phyloP scores from a whole-genome alignment of 2,113 vertebrate species.

The Ophthalmolycus amberensis region DNA sequence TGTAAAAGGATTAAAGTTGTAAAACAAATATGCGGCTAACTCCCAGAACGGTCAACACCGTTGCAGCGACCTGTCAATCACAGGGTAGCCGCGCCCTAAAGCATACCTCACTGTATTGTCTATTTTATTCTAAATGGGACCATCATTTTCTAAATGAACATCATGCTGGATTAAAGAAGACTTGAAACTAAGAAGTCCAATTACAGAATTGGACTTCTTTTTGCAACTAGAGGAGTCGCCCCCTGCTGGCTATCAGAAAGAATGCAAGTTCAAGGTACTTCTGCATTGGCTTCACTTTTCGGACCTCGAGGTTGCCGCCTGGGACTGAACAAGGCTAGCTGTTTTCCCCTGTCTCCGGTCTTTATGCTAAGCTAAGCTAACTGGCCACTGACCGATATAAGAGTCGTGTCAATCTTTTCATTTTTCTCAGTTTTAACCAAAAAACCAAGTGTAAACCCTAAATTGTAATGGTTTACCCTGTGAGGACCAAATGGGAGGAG shows the following conservation, averaged over 20 bases:
- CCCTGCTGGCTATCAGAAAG: neutral
- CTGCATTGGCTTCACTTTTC: neutral
- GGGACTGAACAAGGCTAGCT: neutral
- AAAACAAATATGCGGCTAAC: no score
- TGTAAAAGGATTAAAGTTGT: no score
- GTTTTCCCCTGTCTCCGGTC: neutral
- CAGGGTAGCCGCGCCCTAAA: no score
- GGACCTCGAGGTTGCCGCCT: neutral
- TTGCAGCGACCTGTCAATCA: neutral
- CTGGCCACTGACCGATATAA: neutral
- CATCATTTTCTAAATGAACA: no score
- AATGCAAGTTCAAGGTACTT: neutral
- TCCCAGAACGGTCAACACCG: no score
- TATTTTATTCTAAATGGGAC: no score
- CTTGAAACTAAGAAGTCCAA: neutral
- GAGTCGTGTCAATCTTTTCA: neutral
- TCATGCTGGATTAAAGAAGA: no score
- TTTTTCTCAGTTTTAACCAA: neutral
- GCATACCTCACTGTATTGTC: no score
- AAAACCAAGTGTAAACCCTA: neutral
- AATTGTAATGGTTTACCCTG: neutral
- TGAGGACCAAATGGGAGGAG: neutral
- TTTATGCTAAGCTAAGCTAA: neutral
- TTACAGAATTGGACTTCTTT: no score
- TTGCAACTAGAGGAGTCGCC: neutral